These are phyloP conservation scores for Acanthis flammea DNA, from an alignment of 2,797 vertebrate species.

Conservation along the genomic window DNA sequence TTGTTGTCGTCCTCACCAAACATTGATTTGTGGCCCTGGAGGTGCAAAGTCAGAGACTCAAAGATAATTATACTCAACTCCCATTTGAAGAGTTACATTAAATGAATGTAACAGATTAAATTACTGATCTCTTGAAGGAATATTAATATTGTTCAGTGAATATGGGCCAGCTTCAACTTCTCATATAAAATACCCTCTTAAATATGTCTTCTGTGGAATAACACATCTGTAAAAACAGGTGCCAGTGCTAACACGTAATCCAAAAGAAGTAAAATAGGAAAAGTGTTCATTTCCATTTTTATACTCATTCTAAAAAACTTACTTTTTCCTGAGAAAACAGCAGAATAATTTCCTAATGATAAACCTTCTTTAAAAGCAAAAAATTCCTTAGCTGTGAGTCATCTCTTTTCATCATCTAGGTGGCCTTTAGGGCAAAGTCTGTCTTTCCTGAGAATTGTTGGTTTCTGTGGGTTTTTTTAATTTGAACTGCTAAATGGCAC, in stretches of 20 bases:
- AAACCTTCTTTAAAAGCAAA: neutral
- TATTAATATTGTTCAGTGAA: neutral
- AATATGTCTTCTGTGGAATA: neutral
- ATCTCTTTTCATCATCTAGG: neutral
- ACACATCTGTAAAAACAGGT: neutral
- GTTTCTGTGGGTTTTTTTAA: neutral
- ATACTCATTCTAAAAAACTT: neutral
- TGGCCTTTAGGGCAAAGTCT: neutral
- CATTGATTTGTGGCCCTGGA: neutral
- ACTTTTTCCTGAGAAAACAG: neutral
- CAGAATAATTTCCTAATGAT: neutral
- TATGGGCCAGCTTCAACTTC: neutral
- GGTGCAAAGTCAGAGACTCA: neutral
- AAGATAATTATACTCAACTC: conserved; percentile 14
- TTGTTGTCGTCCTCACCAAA: neutral
- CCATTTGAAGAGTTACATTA: conserved; percentile 20
- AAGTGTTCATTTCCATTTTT: neutral
- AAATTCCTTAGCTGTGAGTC: neutral
- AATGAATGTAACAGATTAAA: conserved; percentile 24
- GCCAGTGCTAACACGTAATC: neutral
- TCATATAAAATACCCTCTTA: neutral
- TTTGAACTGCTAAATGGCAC: neutral
- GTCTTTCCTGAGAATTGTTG: neutral
- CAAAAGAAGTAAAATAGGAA: neutral
- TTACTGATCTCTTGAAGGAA: conserved; percentile 26